Evolutionary conservation across 2,888 invertebrate species (phyloP).

Genomic region (Agrypnus murinus): DNA sequence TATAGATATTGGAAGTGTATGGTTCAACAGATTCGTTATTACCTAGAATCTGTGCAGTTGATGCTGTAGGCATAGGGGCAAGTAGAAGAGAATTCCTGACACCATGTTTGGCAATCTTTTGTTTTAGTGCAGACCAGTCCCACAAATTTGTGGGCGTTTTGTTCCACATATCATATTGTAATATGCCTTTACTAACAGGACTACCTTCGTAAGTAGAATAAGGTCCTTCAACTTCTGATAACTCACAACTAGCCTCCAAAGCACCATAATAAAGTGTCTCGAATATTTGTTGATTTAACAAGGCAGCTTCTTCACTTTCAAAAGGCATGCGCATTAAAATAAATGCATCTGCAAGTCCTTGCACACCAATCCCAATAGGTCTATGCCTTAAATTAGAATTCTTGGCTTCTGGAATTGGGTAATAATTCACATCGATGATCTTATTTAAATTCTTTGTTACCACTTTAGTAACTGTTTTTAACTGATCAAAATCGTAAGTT

Average conservation of each 20-base stretch:
- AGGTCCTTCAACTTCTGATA: conserved; percentile 87
- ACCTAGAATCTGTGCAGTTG: conserved; percentile 98
- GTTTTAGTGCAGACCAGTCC: conserved; percentile 91
- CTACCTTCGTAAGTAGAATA: conserved; percentile 95
- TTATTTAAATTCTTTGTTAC: conserved; percentile 95
- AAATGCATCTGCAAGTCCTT: conserved; percentile 98
- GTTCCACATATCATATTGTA: conserved; percentile 99
- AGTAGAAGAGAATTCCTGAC: conserved; percentile 91
- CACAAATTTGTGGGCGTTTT: conserved; percentile 90
- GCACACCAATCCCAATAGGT: conserved; percentile 95
- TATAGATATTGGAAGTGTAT: conserved; percentile 98
- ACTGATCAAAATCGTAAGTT: conserved; percentile 89
- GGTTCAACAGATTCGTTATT: conserved; percentile 99
- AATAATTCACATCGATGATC: conserved; percentile 97
- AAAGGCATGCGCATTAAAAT: conserved; percentile 95
- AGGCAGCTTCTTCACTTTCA: conserved; percentile 89
- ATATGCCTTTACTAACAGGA: conserved; percentile 95
- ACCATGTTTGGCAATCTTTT: conserved; percentile 90
- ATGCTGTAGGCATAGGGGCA: conserved; percentile 99
- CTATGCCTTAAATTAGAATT: conserved; percentile 91
- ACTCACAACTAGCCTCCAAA: conserved; percentile 95
- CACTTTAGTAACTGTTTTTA: conserved; percentile 91
- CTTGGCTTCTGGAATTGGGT: conserved; percentile 92
- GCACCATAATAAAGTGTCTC: conserved; percentile 99
- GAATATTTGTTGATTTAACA: conserved; percentile 95